These are phyloP conservation scores for Ephydatia muelleri DNA, from an alignment of 37 sponge, comb jelly and placozoan species.

Conservation along the genomic window DNA sequence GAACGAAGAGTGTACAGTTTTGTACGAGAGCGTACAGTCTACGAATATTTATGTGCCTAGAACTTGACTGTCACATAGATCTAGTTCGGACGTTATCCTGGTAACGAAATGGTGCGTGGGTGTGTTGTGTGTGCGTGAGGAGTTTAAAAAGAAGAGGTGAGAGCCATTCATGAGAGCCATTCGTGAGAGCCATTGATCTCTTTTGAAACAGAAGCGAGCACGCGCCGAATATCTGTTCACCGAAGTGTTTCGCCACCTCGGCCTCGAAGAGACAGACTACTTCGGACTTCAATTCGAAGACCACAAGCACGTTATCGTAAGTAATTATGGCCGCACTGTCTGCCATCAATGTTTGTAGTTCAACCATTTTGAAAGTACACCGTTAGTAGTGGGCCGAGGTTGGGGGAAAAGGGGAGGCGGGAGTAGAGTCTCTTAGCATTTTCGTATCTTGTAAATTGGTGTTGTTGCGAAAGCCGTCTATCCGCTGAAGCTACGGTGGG, in stretches of 20 bases:
- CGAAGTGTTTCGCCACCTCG: constrained; percentile 64
- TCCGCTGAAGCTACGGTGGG: no score
- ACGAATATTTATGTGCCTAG: no score
- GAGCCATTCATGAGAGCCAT: no score
- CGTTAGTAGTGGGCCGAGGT: no score
- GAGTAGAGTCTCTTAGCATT: no score
- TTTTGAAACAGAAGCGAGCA: constrained; percentile 48
- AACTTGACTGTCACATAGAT: no score
- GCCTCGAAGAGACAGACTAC: constrained; percentile 78
- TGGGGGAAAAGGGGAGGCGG: background rate
- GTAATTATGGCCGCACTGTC: background rate
- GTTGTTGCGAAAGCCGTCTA: no score
- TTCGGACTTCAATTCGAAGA: constrained; percentile 76
- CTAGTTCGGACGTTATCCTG: no score
- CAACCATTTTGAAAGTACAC: background rate
- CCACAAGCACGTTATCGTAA: constrained; percentile 61
- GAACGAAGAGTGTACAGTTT: background rate
- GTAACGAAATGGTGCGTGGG: no score
- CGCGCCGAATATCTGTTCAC: constrained; percentile 42
- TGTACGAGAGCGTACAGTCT: background rate
- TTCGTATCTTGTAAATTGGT: background rate
- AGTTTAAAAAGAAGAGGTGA: no score
- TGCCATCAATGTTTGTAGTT: background rate
- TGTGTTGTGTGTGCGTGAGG: no score
- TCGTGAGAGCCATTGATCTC: background rate